phyloP scores from a whole-genome alignment of 2,113 vertebrate genomes.

The Myanophis thanlyinensis region DNA sequence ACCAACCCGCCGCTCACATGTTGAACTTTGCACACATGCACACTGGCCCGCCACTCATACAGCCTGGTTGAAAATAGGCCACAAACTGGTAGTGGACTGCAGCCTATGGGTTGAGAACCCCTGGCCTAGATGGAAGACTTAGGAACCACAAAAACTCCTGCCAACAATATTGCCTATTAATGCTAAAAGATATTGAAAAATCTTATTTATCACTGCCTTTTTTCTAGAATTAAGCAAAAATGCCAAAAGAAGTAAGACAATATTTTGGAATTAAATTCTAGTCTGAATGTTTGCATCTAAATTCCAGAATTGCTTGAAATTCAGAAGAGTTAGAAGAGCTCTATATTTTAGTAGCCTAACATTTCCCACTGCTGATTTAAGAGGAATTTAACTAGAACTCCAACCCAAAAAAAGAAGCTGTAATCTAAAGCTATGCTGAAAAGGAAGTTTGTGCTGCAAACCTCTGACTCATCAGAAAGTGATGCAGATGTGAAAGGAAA shows the following conservation, averaged over 20 bases:
- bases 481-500: conserved; percentile 68
- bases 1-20: not conserved
- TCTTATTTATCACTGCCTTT: not conserved
- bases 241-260: not conserved
- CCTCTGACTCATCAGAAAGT: conserved; percentile 63
- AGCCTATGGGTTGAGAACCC: not conserved
- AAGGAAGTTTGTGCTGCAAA: conserved; percentile 58
- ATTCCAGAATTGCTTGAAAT: not conserved
- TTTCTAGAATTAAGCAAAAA: not conserved
- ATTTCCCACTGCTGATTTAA: conserved; percentile 57
- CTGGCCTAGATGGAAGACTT: not conserved
- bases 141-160: not conserved
- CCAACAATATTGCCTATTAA: not conserved
- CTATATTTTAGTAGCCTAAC: conserved; percentile 3
- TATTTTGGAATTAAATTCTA: not conserved
- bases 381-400: conserved; percentile 55
- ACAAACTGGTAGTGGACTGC: not conserved
- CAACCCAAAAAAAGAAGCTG: conserved; percentile 48
- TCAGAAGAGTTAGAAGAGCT: not conserved
- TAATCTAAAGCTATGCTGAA: conserved; percentile 62
- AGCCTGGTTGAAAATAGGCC: not conserved
- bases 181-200: not conserved
- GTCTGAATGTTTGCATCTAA: not conserved
- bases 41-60: not conserved
- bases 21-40: not conserved